Conservation (phyloP, 92 coral and sea anemone species). For the Paragorgia papillata region DNA sequence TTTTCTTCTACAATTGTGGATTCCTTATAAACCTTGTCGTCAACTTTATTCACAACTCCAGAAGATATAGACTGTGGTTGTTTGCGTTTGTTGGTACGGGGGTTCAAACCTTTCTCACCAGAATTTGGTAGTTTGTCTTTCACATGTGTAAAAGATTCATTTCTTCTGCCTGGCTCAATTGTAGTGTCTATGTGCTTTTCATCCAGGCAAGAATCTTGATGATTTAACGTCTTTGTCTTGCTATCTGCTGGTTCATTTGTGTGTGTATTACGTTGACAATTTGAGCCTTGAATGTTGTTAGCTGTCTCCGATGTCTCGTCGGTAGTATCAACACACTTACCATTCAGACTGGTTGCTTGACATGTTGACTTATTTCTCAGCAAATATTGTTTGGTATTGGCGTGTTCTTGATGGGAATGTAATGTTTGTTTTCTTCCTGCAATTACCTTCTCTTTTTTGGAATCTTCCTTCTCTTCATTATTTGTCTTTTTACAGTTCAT, state of each 20-base stretch:
- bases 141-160: not conserved
- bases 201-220: not conserved
- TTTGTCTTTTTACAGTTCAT: not conserved
- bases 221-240: not conserved
- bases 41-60: not conserved
- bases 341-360: not conserved
- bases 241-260: not conserved
- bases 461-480: not conserved
- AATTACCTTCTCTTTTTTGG: not conserved
- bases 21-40: not conserved
- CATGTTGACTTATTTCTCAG: not conserved
- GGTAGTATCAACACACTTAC: not conserved
- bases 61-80: no score
- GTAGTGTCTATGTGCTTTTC: no score
- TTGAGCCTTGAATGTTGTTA: no score
- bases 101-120: not conserved
- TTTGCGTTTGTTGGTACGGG: no score
- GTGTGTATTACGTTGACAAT: no score
- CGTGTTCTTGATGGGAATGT: not conserved
- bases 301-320: no score
- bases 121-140: not conserved
- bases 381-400: not conserved
- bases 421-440: not conserved
- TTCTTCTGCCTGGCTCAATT: not conserved
- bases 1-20: constrained; percentile 23